These are phyloP conservation scores for Phenganax subtilis DNA, from an alignment of 92 coral and sea anemone genomes.

Conservation along the genomic window DNA sequence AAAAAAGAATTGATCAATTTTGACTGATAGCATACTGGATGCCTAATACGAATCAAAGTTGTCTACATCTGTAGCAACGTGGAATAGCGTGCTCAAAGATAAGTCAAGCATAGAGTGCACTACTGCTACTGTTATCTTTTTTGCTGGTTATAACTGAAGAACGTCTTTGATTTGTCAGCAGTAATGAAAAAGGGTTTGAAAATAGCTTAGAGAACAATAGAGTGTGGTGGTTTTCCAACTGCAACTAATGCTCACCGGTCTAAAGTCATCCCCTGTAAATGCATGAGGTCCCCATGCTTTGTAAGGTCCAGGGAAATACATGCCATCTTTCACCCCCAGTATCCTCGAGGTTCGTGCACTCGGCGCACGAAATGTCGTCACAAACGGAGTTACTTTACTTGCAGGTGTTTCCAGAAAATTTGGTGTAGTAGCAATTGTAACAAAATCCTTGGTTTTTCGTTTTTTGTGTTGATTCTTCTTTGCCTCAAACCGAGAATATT, in stretches of 20 bases:
- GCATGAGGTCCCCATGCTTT: constrained; percentile 74
- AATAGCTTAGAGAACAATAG: background rate
- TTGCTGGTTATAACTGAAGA: too few species aligned
- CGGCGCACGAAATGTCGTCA: constrained; percentile 61
- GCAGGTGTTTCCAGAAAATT: constrained; percentile 62
- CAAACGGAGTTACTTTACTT: constrained; percentile 50
- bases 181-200: background rate
- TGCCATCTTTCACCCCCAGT: constrained; percentile 61
- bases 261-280: constrained; percentile 82
- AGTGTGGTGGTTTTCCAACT: background rate
- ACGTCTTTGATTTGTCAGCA: too few species aligned
- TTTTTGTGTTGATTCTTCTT: background rate
- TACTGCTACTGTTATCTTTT: too few species aligned
- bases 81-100: too few species aligned
- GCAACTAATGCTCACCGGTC: constrained; percentile 61
- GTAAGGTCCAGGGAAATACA: constrained; percentile 64
- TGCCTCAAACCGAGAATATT: constrained; percentile 41
- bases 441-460: constrained; percentile 56
- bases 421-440: constrained; percentile 67
- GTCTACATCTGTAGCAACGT: too few species aligned
- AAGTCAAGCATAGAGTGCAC: too few species aligned
- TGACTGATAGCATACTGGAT: background rate
- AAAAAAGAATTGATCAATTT: background rate
- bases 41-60: too few species aligned
- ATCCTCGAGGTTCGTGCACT: constrained; percentile 66